Base-by-base conservation (phyloP, 2,113 vertebrate species). In the Eurypyga helias region DNA sequence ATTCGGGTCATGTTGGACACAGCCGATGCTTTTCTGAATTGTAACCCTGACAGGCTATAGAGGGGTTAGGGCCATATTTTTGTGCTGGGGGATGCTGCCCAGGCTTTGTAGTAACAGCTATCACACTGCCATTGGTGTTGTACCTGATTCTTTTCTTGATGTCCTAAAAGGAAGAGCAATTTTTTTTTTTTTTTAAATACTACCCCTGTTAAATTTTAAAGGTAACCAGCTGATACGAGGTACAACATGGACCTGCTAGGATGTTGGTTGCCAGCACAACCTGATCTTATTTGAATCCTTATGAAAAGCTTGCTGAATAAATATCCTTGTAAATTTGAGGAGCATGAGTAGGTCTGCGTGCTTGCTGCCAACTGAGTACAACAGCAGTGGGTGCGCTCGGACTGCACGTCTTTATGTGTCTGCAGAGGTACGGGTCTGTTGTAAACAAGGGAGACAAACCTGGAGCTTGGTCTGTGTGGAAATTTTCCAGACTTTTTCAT, bases 331-430 rank as follows among this genome's bases (percentile, higher is more conserved):
- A 14, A 36, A 65, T 46, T 8, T 25, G 70, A 69, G 57, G 65
- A 69, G 61, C 31, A 6, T 0, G 2, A 36, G 49, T 3, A 7
- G 17, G 4, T 49, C 21, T 77, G 34, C 24, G 46, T 5, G 76
- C 46, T 52, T 0, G 1, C 24, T 58, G 54, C 41, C 31, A 19
- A 4, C 38, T 4, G 20, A 26, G 10, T 8, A 9, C 52, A 13
- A 2, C 2, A 36, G 52, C 2, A 0, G 11, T 5, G n/a, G 5
- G 1, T 17, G 23, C 25, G 62, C 66, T 36, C 0, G 3, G 29
- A 13, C 66, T 34, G 6, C n/a, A 6, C 1, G 11, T 55, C 51
- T 66, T 31, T 31, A 16, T 1, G 2, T 7, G 10, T 9, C 84
- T 62, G 69, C 46, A 60, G 83, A 66, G 57, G 5, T 15, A 13